Percentiles rank a stretch among this genome's conserved stretches.
phyloP scores from a whole-genome alignment of 2,888 invertebrate species.

The Folsomia candida region DNA sequence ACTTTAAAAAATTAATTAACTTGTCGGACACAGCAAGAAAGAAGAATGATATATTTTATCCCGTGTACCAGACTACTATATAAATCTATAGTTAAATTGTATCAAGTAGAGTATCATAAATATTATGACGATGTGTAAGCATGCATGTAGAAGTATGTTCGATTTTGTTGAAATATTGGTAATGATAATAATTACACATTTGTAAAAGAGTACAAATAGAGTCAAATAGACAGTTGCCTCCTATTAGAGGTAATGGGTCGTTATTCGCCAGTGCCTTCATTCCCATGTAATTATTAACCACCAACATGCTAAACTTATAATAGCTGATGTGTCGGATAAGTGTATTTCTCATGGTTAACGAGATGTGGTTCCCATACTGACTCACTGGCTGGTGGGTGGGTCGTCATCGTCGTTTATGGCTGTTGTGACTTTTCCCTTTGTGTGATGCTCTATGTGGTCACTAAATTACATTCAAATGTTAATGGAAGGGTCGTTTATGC shows the following conservation, averaged over 20 bases:
- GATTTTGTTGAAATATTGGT: conserved; percentile 9
- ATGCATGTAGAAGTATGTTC: not conserved
- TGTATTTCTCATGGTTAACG: conserved; percentile 25
- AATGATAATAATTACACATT: conserved; percentile 2
- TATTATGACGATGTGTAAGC: not conserved
- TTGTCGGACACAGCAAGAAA: not conserved
- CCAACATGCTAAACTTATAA: conserved; percentile 2
- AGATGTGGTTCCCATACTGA: too few species aligned
- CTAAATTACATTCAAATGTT: too few species aligned
- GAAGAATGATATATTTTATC: too few species aligned
- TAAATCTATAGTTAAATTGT: too few species aligned
- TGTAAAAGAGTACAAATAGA: conserved; percentile 10
- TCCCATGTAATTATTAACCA: conserved; percentile 14
- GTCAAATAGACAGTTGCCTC: conserved; percentile 8
- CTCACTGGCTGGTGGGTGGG: too few species aligned
- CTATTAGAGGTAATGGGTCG: conserved; percentile 9
- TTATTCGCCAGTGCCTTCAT: conserved; percentile 13
- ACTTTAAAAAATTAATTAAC: not conserved
- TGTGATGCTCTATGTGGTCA: too few species aligned
- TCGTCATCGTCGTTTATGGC: too few species aligned
- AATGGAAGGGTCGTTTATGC: too few species aligned
- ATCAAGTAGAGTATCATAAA: not conserved
- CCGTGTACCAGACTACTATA: too few species aligned
- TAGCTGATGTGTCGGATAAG: conserved; percentile 20
- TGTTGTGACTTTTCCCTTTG: too few species aligned